Percentiles rank a stretch among this genome's conserved stretches.
These are phyloP conservation scores for Vulpes ferrilata DNA, from an alignment of 2,113 vertebrate genomes.

Conservation along the genomic window DNA sequence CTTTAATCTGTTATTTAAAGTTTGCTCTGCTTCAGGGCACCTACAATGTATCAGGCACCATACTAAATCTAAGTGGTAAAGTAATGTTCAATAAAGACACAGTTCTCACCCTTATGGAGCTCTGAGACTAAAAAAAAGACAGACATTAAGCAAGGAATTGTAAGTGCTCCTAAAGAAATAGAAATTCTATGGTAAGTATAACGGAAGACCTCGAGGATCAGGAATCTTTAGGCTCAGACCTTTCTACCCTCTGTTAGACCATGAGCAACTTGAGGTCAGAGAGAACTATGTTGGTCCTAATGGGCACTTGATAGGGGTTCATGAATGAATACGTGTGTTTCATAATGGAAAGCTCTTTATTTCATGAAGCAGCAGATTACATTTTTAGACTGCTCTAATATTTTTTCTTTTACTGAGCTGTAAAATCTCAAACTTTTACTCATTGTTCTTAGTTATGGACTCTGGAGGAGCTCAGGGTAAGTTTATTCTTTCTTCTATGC, in stretches of 20 bases:
- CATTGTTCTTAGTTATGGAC: neutral
- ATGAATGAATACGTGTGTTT: neutral
- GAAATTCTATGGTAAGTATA: neutral
- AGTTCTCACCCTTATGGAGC: neutral
- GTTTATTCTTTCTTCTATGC: neutral
- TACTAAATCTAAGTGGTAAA: neutral
- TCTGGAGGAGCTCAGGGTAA: neutral
- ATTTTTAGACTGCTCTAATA: neutral
- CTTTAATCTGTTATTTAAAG: neutral
- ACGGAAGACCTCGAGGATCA: neutral
- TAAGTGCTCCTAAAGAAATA: neutral
- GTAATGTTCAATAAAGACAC: neutral
- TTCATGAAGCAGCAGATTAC: neutral
- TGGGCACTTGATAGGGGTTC: neutral
- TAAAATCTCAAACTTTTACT: neutral
- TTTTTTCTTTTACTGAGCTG: neutral
- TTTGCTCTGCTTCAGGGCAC: neutral
- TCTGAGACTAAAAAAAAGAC: neutral
- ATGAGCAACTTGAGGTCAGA: neutral
- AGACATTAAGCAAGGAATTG: neutral
- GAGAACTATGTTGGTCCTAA: neutral
- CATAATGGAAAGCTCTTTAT: neutral
- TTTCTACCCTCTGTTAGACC: neutral
- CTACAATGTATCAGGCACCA: neutral
- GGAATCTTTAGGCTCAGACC: neutral